Evolutionary conservation across 1,140 invertebrate species (phyloP).

Genomic region (Meteorus sp.): DNA sequence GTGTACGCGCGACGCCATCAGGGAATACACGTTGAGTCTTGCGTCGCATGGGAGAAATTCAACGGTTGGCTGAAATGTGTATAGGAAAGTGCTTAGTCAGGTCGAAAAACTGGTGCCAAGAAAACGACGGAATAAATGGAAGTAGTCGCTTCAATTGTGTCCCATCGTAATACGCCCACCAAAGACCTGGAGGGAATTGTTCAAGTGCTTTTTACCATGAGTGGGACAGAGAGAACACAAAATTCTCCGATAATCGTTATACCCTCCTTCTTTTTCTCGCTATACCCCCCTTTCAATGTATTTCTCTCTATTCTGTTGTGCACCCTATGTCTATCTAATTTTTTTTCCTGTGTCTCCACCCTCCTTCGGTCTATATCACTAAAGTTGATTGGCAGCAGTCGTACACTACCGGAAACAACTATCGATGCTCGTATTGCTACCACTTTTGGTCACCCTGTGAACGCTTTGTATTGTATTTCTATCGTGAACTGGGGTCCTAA

Average conservation of each 20-base stretch:
- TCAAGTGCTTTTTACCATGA: slow-evolving; percentile 2
- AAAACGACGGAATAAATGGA: slow-evolving; percentile 12
- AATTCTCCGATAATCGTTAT: slow-evolving; percentile 18
- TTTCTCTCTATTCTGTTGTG: no score
- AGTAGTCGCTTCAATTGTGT: neutral
- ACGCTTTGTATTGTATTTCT: no score
- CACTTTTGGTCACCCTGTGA: no score
- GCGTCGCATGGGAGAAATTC: slow-evolving; percentile 3
- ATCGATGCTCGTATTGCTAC: neutral
- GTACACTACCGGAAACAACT: slow-evolving; percentile 8
- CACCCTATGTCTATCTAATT: no score
- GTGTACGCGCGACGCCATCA: no score
- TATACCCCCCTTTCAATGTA: no score
- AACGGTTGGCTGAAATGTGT: neutral
- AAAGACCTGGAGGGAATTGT: slow-evolving; percentile 1
- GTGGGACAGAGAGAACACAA: neutral
- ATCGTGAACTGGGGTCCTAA: no score
- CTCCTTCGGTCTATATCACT: neutral
- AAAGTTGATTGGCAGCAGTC: slow-evolving; percentile 13
- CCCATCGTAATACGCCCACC: neutral
- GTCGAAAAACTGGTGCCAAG: neutral
- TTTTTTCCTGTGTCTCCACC: no score
- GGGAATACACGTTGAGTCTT: neutral
- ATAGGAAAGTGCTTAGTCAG: slow-evolving; percentile 21
- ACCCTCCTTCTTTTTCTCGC: slow-evolving; percentile 1